phyloP scores from a whole-genome alignment of 2,113 vertebrate species.

The Cepphus grylle region DNA sequence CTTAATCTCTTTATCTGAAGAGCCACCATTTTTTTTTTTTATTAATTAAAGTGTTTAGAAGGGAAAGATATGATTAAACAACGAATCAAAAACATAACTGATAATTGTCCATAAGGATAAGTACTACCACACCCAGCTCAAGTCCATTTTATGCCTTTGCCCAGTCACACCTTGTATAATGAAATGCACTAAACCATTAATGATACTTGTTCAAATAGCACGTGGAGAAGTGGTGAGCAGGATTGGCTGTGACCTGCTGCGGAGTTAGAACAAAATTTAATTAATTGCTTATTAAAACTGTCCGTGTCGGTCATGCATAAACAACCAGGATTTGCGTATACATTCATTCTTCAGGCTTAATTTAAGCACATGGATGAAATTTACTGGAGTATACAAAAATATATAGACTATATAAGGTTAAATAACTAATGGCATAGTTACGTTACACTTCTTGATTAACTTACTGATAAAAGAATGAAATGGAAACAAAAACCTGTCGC shows the following conservation, averaged over 20 bases:
- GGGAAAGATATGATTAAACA: background rate
- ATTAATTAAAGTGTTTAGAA: background rate
- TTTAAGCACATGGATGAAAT: background rate
- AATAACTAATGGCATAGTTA: background rate
- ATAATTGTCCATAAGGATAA: background rate
- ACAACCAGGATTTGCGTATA: background rate
- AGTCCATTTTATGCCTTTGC: background rate
- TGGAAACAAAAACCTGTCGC: background rate
- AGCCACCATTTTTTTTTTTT: background rate
- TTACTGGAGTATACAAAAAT: background rate
- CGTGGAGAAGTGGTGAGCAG: background rate
- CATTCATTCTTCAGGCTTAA: background rate
- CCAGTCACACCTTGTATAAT: background rate
- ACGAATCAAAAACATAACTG: background rate
- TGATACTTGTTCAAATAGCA: background rate
- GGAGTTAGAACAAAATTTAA: background rate
- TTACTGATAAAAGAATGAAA: background rate
- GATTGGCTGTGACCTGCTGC: background rate
- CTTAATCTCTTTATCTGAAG: background rate
- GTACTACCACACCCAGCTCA: background rate
- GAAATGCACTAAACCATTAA: background rate
- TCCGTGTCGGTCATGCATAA: background rate
- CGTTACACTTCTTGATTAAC: background rate
- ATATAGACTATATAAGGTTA: background rate
- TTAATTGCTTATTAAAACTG: background rate